Conservation (phyloP, 2,113 vertebrate species). For the Oenanthe oenanthe region DNA sequence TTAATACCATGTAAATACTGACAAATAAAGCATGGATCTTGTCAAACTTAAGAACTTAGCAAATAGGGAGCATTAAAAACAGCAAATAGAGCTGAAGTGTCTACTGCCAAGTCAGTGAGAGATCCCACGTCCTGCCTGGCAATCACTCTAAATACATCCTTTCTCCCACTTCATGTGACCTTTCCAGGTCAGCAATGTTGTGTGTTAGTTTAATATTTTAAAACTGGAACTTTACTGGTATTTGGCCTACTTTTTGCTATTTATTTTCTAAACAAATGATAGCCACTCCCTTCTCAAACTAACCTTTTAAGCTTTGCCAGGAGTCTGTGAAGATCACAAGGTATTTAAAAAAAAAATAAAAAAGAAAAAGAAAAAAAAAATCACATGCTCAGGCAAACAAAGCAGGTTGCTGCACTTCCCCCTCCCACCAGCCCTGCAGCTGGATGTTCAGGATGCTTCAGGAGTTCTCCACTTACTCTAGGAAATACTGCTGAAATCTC, state of each 20-base stretch:
- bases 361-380: neutral
- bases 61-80: slow-evolving; percentile 42
- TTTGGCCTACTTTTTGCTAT: slow-evolving; percentile 63
- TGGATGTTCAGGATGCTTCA: neutral
- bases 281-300: slow-evolving; percentile 23
- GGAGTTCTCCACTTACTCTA: neutral
- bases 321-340: slow-evolving; percentile 44
- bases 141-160: slow-evolving; percentile 52
- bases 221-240: slow-evolving; percentile 70
- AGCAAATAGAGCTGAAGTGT: slow-evolving; percentile 35
- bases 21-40: slow-evolving; percentile 48
- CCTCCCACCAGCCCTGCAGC: neutral
- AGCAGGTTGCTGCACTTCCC: slow-evolving; percentile 38
- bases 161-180: slow-evolving; percentile 58
- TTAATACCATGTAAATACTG: neutral
- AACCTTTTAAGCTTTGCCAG: slow-evolving; percentile 50
- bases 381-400: slow-evolving; percentile 20
- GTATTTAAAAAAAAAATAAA: neutral
- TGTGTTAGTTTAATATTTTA: slow-evolving; percentile 50
- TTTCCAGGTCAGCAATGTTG: slow-evolving; percentile 44
- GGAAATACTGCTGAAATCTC: slow-evolving; percentile 14
- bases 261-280: slow-evolving; percentile 70
- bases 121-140: slow-evolving; percentile 62
- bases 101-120: slow-evolving; percentile 61
- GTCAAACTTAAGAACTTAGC: slow-evolving; percentile 11